Conservation (phyloP, 2,113 vertebrate genomes). For the Erythrocebus patas region DNA sequence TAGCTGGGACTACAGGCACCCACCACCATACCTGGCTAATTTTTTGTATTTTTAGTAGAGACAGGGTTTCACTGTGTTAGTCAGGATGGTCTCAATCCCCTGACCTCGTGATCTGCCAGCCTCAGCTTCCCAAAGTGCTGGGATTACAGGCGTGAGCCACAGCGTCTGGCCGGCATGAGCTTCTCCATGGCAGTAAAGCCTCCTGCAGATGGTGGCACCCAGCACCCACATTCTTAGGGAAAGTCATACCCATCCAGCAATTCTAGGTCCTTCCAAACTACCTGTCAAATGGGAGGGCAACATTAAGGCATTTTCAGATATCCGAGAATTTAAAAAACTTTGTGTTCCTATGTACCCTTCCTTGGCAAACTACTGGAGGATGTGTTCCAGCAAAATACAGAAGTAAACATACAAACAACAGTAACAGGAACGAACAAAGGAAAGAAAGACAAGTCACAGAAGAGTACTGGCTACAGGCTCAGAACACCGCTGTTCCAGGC, state of each 20-base stretch:
- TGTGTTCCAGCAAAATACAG: neutral
- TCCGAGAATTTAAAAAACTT: neutral
- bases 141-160: too few relatives aligned
- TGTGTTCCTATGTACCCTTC: neutral
- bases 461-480: neutral
- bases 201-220: neutral
- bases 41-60: too few relatives aligned
- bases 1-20: too few relatives aligned
- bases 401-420: neutral
- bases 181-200: neutral
- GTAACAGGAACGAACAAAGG: neutral
- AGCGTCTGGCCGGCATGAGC: too few relatives aligned
- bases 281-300: neutral
- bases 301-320: neutral
- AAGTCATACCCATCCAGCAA: neutral
- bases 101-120: too few relatives aligned
- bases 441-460: neutral
- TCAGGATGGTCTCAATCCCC: too few relatives aligned
- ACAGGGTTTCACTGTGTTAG: too few relatives aligned
- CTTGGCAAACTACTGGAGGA: neutral
- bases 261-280: neutral
- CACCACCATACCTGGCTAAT: too few relatives aligned
- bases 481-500: neutral
- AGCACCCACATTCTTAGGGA: neutral
- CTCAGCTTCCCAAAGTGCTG: too few relatives aligned